These are phyloP conservation scores for Actinernus sp. DNA, from an alignment of 92 coral and sea anemone species.

Conservation along the genomic window DNA sequence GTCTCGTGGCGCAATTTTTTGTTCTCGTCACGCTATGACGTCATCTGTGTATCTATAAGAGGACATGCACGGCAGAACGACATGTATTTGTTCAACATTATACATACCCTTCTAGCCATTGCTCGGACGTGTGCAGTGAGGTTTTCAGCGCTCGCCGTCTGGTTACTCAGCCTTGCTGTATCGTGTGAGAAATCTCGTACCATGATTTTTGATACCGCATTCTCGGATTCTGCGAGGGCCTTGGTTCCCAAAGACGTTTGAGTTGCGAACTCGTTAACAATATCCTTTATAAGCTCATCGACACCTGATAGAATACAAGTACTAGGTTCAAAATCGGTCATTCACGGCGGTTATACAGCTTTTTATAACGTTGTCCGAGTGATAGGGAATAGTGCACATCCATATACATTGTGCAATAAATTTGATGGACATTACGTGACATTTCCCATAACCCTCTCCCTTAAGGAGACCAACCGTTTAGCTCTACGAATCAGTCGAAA, in stretches of 20 bases:
- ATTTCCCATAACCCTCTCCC: too few species aligned
- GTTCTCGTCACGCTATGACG: too few species aligned
- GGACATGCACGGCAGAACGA: too few species aligned
- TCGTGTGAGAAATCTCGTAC: conserved; percentile 34
- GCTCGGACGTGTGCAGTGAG: conserved; percentile 50
- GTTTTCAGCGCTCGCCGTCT: conserved; percentile 53
- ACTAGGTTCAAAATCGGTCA: background rate
- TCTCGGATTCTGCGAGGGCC: conserved; percentile 4
- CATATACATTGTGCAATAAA: too few species aligned
- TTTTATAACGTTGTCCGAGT: too few species aligned
- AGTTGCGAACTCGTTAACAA: conserved; percentile 10
- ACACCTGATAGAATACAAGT: conserved; percentile 9
- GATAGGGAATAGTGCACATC: too few species aligned
- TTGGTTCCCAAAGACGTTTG: background rate
- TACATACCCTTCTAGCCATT: conserved; percentile 48
- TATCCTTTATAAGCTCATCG: conserved; percentile 25
- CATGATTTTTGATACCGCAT: conserved; percentile 30
- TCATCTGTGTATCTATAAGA: too few species aligned
- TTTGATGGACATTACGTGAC: too few species aligned
- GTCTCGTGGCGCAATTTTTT: too few species aligned
- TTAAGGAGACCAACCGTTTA: too few species aligned
- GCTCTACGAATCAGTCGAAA: too few species aligned
- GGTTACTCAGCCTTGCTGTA: conserved; percentile 7
- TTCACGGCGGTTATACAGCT: too few species aligned
- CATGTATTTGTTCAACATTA: background rate